Evolutionary conservation across 2,888 invertebrate species (phyloP), one percentile per base, ranked within the genome.

Genomic region (Cataglyphis cursor): DNA sequence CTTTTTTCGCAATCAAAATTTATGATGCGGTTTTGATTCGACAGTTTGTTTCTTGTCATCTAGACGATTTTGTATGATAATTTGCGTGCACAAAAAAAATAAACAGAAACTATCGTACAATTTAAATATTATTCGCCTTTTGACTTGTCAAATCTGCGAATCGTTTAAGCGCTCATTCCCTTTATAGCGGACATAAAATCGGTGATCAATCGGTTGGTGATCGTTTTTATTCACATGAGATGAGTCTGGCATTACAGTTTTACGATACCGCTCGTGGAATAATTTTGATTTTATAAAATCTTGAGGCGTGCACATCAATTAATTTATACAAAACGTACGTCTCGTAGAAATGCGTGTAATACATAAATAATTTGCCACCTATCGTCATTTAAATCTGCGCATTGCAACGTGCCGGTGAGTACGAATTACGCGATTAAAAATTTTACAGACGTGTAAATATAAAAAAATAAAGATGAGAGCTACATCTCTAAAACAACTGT

Each of bases 351-450:
- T n/a, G 65, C 44, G 65, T 24, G 31, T 59, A 78, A 78, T 59
- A 59, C 59, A 44, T 59, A 68, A 70, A 78, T 68, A 59, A 68
- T 68, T 68, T 35, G 59, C 35, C 70, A 44, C 10, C 4, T 31
- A 21, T 2, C 59, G 44, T 68, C 59, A 78, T 78, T 68, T 78
- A 68, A 78, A 35, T 31, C 68, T 10, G 65, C 51, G 48, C 44
- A 59, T 57, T 54, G 74, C 10, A 54, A 38, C 31, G 31, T 48
- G 78, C 75, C 72, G 65, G 70, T 70, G 70, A 75, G 80, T 74
- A 78, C 51, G 65, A 65, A 82, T 86, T 91, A 91, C 89, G 85
- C 88, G 89, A 89, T 90, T 90, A 91, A 85, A 89, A 90, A 89
- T 92, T 92, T 92, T 78, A 78, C 31, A 57, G 54, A 31, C n/a